These are phyloP conservation scores for Chondrosia reniformis DNA, from an alignment of 37 sponge, comb jelly and placozoan genomes.

Conservation along the genomic window DNA sequence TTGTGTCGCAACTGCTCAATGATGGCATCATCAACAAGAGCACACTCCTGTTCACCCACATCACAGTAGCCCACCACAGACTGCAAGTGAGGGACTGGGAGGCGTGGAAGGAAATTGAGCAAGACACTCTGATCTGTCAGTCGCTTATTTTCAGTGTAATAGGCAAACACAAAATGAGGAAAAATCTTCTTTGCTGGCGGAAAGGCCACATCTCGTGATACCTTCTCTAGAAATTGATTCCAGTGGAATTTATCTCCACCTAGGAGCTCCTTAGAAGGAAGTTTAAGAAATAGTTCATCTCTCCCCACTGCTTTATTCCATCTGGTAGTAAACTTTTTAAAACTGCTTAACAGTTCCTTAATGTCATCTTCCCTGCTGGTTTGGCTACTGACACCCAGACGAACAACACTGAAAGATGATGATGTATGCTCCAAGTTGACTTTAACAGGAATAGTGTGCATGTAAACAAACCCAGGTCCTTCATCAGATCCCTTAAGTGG, in stretches of 20 bases:
- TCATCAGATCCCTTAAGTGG: neutral
- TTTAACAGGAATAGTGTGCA: neutral
- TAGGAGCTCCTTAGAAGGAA: neutral
- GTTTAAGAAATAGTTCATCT: neutral
- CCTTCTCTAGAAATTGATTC: neutral
- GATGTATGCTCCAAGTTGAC: neutral
- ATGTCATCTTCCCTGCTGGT: neutral
- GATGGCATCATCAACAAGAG: neutral
- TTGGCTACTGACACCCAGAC: neutral
- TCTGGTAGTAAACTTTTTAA: neutral
- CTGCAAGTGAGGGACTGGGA: neutral
- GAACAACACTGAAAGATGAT: neutral
- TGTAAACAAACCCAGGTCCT: conserved; percentile 6
- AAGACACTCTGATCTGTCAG: neutral
- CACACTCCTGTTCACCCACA: neutral
- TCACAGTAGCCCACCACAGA: neutral
- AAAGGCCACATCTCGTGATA: neutral
- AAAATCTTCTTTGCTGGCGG: neutral
- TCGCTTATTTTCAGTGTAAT: neutral
- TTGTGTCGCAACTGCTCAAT: neutral
- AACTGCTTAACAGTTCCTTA: neutral
- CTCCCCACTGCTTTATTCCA: neutral
- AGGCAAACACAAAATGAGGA: conserved; percentile 6
- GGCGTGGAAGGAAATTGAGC: conserved; percentile 1
- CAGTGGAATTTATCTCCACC: neutral